phyloP scores from a whole-genome alignment of 2,113 vertebrate species.

The Leuciscus idus region DNA sequence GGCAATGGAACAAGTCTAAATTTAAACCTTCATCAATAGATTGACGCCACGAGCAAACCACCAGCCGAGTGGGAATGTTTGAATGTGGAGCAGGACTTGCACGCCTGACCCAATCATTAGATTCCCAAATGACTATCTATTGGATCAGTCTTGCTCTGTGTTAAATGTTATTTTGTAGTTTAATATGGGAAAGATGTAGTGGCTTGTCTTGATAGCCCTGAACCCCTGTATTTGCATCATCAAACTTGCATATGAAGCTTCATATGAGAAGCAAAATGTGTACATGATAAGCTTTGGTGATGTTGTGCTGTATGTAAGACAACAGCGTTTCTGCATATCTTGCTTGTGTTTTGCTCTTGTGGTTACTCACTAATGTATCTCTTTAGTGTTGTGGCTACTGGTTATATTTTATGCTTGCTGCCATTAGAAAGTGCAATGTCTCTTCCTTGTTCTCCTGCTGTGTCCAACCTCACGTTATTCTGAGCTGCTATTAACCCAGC shows the following conservation, averaged over 20 bases:
- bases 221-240: background rate
- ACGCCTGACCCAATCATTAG: constrained; percentile 4
- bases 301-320: background rate
- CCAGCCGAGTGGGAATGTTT: background rate
- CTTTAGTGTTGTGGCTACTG: constrained; percentile 3
- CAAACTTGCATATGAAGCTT: background rate
- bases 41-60: constrained; percentile 43
- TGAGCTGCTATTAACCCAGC: background rate
- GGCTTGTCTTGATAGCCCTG: background rate
- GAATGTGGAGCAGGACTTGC: constrained; percentile 3
- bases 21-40: constrained; percentile 62
- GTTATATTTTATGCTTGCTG: constrained; percentile 5
- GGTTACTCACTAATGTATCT: constrained; percentile 13
- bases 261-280: background rate
- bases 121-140: background rate
- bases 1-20: constrained; percentile 22
- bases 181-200: background rate
- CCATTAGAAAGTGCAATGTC: background rate
- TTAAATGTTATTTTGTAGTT: background rate
- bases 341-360: background rate
- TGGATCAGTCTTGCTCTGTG: background rate
- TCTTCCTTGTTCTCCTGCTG: background rate
- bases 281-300: background rate
- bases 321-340: background rate
- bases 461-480: background rate